Evolutionary conservation across 64 coral and sea anemone genomes (phyloP), one percentile per base, ranked within the genome.

Genomic region (Cladopsammia gracilis): DNA sequence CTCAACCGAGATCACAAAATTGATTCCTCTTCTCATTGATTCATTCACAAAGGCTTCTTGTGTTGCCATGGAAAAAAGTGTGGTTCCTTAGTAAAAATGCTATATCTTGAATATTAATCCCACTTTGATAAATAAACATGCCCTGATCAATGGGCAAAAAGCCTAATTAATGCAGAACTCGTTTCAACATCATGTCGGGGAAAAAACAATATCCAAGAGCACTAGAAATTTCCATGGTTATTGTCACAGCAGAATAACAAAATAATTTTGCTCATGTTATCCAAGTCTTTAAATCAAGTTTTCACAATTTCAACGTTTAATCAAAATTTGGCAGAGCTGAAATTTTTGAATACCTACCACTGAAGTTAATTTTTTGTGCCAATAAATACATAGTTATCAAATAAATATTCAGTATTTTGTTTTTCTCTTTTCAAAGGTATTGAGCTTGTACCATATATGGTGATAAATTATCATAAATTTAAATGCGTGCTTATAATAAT

Each of bases 111-210:
- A 74, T 93, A 76, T 61, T 86, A 86, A 93, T 78, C 26, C 72
- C 58, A 87, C 73, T 80, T 93, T 59, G 48, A 86, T 86, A 93
- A 93, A 93, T 93, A 86, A 91, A 91, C 78, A 91, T 66, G 53
- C 7, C 0, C 18, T 57, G 52, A 9, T 78, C 76, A 93, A 93
- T 86, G 64, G 81, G 23, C 22, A 48, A 60, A 52, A 86, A 4
- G 3, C 23, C 43, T 87, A 93, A 87, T 93, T 25, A 86, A 93
- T 93, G 80, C 91, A 77, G 10, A 19, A 70, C 48, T 93, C 56
- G 77, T 87, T 62, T 58, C 83, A 77, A 86, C 82, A 77, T 64
- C 47, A 48, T 9, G 44, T 43, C 11, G 70, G 19, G 48, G 71
- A 93, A 34, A 56, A 83, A 83, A 91, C 91, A 93, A 93, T 93